Evolutionary conservation across 2,888 invertebrate species (phyloP).

Genomic region (Ethmia dodecea): DNA sequence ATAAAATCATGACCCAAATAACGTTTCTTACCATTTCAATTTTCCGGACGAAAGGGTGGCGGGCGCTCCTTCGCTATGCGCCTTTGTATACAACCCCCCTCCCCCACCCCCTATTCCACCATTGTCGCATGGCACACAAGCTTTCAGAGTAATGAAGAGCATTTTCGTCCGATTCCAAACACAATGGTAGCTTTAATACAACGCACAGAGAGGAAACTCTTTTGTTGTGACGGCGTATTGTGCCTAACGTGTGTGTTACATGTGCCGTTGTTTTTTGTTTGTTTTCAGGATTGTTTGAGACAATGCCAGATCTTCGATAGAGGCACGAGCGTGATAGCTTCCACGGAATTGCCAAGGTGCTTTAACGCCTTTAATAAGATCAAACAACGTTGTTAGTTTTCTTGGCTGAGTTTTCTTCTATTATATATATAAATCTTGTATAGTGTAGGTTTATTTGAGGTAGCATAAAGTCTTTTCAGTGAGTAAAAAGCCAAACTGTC

Average conservation of each 20-base stretch:
- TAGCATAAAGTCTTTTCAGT: too few species aligned
- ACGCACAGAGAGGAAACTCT: constrained; percentile 67
- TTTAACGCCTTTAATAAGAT: too few species aligned
- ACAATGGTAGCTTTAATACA: constrained; percentile 74
- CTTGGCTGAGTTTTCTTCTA: too few species aligned
- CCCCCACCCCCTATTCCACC: constrained; percentile 41
- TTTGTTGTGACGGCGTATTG: constrained; percentile 61
- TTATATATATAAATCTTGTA: too few species aligned
- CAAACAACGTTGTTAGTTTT: too few species aligned
- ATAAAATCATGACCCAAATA: constrained; percentile 77
- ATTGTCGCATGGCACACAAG: constrained; percentile 76
- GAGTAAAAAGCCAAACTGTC: too few species aligned
- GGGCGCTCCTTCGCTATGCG: constrained; percentile 57
- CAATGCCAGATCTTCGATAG: constrained; percentile 55
- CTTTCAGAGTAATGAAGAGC: constrained; percentile 79
- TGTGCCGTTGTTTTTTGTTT: constrained; percentile 50
- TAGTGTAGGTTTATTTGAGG: too few species aligned
- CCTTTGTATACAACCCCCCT: constrained; percentile 52
- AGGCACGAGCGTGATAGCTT: too few species aligned
- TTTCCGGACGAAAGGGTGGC: constrained; percentile 73
- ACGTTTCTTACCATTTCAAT: constrained; percentile 75
- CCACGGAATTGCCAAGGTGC: too few species aligned
- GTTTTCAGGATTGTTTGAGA: constrained; percentile 59
- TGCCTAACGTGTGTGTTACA: constrained; percentile 62
- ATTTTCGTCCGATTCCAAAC: constrained; percentile 76